These are phyloP conservation scores for Hirtodrosophila duncani DNA, from an alignment of 2,888 invertebrate species.

Conservation along the genomic window DNA sequence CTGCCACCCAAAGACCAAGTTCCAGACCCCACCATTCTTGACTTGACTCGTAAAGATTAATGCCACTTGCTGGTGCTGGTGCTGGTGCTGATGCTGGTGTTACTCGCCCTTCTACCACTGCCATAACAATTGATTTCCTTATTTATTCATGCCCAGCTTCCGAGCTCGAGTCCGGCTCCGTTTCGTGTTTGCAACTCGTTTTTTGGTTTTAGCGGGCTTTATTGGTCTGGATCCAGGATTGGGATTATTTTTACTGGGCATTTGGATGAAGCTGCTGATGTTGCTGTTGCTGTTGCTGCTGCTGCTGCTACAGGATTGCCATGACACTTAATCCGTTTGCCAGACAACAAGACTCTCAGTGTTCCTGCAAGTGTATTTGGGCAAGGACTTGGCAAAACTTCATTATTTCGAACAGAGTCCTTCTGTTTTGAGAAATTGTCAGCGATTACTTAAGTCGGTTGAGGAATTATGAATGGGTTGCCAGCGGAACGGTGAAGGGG, in stretches of 20 bases:
- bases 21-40: no score
- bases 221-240: conserved; percentile 15
- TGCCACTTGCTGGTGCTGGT: conserved; percentile 33
- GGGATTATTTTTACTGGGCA: conserved; percentile 20
- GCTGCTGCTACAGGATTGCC: conserved; percentile 23
- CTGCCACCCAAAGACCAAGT: no score
- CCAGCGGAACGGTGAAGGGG: no score
- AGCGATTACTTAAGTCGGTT: no score
- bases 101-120: no score
- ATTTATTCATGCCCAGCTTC: conserved; percentile 37
- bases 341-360: conserved; percentile 18
- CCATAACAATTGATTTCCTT: conserved; percentile 64
- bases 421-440: no score
- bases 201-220: conserved; percentile 21
- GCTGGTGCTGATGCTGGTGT: no score
- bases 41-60: conserved; percentile 53
- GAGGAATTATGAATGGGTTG: no score
- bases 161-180: not conserved
- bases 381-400: conserved; percentile 15
- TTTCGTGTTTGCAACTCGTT: not conserved
- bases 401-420: conserved; percentile 9
- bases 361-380: conserved; percentile 19
- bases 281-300: not conserved
- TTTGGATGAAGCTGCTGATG: not conserved
- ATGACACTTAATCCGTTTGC: conserved; percentile 45